Evolutionary conservation across 1,140 invertebrate genomes (phyloP).

Genomic region (Dinothrombium tinctorium): DNA sequence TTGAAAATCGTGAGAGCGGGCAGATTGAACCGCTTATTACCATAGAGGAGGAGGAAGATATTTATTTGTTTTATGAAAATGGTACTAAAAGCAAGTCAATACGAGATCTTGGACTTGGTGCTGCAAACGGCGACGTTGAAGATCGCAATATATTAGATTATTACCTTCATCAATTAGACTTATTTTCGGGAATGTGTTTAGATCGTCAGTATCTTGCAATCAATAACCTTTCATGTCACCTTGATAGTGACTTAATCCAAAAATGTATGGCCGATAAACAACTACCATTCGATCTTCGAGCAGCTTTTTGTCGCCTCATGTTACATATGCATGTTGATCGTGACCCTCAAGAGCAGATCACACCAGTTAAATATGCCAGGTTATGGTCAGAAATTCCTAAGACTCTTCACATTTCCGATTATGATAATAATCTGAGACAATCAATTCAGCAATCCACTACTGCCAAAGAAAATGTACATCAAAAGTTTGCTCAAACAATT

Average conservation of each 20-base stretch:
- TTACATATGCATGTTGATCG: slow-evolving; percentile 92
- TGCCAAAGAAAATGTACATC: slow-evolving; percentile 51
- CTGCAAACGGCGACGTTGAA: slow-evolving; percentile 24
- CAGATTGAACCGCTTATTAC: too few species aligned
- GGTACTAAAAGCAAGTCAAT: neutral
- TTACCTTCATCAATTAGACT: slow-evolving; percentile 73
- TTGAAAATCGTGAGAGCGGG: too few species aligned
- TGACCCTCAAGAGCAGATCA: slow-evolving; percentile 90
- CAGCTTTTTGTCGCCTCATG: slow-evolving; percentile 93
- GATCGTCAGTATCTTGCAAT: slow-evolving; percentile 93
- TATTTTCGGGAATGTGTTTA: slow-evolving; percentile 98
- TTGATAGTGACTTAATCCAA: slow-evolving; percentile 84
- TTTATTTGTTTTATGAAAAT: neutral
- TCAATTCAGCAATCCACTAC: slow-evolving; percentile 2
- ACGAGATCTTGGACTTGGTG: slow-evolving; percentile 19
- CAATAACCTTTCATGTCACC: slow-evolving; percentile 66
- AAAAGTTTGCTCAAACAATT: slow-evolving; percentile 68
- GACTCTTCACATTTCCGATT: slow-evolving; percentile 81
- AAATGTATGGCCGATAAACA: slow-evolving; percentile 92
- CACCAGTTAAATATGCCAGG: slow-evolving; percentile 90
- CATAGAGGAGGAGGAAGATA: neutral
- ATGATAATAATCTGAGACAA: slow-evolving; percentile 22
- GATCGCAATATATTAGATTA: slow-evolving; percentile 30
- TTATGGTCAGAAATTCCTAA: slow-evolving; percentile 90
- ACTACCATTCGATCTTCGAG: slow-evolving; percentile 76